Evolutionary conservation across 37 sponge, comb jelly and placozoan species (phyloP).

Genomic region (Petrosia ficiformis): DNA sequence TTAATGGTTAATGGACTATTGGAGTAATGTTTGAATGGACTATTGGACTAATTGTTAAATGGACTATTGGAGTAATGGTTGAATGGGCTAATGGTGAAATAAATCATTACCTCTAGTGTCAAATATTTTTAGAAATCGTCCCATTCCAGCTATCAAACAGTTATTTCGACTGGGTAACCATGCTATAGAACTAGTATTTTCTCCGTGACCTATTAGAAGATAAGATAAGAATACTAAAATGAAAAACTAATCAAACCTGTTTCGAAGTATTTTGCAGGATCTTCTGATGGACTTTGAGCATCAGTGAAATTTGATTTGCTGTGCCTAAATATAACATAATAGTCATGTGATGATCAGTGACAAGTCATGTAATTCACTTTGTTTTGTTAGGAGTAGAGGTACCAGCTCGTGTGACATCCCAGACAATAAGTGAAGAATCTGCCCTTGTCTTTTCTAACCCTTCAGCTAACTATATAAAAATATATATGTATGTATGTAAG

Average conservation of each 20-base stretch:
- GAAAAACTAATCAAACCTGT: conserved; percentile 2
- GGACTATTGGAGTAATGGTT: too few relatives aligned
- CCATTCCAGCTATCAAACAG: conserved; percentile 62
- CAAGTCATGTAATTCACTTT: background rate
- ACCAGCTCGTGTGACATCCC: conserved; percentile 38
- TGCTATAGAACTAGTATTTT: conserved; percentile 43
- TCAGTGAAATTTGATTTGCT: background rate
- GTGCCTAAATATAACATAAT: background rate
- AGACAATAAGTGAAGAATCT: conserved; percentile 53
- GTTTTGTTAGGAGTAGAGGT: background rate
- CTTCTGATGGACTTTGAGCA: conserved; percentile 7
- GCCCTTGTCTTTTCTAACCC: conserved; percentile 43
- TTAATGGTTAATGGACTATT: too few relatives aligned
- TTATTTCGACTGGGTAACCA: conserved; percentile 51
- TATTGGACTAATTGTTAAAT: too few relatives aligned
- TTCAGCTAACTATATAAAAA: conserved; percentile 30
- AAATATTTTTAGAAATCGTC: conserved; percentile 55
- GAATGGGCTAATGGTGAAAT: too few relatives aligned
- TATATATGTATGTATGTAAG: background rate
- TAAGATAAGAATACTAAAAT: too few relatives aligned
- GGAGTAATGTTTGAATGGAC: too few relatives aligned
- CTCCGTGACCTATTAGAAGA: conserved; percentile 23
- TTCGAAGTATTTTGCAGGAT: conserved; percentile 38
- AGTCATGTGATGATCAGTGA: background rate
- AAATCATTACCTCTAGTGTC: conserved; percentile 73